Base-by-base conservation (phyloP, 1,140 invertebrate genomes). In the Homalodisca vitripennis region DNA sequence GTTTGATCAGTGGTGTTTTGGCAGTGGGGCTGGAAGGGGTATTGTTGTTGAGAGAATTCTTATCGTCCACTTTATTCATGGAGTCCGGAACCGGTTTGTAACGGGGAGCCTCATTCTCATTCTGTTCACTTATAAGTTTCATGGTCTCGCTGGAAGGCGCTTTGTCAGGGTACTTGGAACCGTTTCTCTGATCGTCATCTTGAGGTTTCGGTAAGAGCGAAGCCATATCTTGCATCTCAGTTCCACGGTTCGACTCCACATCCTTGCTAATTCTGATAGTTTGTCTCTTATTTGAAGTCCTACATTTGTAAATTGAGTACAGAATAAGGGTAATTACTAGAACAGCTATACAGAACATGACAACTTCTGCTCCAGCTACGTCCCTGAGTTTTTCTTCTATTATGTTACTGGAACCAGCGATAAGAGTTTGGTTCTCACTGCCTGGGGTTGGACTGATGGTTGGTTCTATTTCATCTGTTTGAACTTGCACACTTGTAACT, bases 181-280 rank as follows among this genome's bases (percentile, higher is more conserved):
- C 46, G 3, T 48, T 51, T 62, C 71, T 73, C 3, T 68, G 53
- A 29, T 70, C 73, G 14, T 74, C 71, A 29, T 73, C 70, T 1
- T 67, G 31, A 14, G 72, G 62, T 57, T 73, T 73, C 14, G 73
- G 73, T 26, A 74, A 60, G 14, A 75, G 71, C 27, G 68, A 67
- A 2, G 70, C 66, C 62, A 75, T 73, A 22, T 75, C 74, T 66
- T 74, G 74, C 53, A 75, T 22, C 67, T 75, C 74, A 20, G 74
- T 74, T 14, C 70, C 71, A 0, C 60, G 34, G 51, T 70, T 67
- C 3, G 69, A 51, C 32, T 72, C 71, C n/a, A 69, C 26, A 24
- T 73, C 73, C n/a, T 66, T 62, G 0, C 22, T 12, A 70, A 22
- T 73, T 73, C 67, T 31, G 14, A 24, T 41, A 20, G n/a, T 63